phyloP scores from a whole-genome alignment of 2,113 vertebrate species.

The Cyprinodon variegatus region DNA sequence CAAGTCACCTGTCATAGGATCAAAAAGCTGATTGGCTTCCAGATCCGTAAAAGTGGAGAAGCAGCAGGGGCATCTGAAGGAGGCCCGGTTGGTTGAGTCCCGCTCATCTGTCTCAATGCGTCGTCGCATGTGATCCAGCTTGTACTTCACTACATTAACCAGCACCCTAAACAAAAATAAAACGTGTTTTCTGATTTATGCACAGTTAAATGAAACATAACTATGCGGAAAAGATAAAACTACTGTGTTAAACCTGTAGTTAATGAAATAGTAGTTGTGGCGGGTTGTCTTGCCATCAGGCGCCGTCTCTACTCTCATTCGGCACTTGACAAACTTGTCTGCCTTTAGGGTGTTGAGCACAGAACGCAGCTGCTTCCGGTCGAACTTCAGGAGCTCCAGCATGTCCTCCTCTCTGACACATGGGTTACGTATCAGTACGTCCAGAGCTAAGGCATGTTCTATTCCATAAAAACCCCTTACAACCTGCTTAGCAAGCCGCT shows the following conservation, averaged over 20 bases:
- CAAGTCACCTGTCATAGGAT: slow-evolving; percentile 88
- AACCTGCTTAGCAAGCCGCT: slow-evolving; percentile 95
- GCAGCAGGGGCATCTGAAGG: slow-evolving; percentile 94
- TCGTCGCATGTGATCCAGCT: slow-evolving; percentile 98
- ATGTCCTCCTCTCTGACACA: slow-evolving; percentile 99
- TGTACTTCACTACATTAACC: slow-evolving; percentile 98
- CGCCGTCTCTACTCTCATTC: slow-evolving; percentile 96
- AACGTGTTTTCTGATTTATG: neutral
- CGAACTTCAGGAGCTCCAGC: slow-evolving; percentile 97
- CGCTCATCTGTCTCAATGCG: slow-evolving; percentile 97
- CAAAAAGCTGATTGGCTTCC: slow-evolving; percentile 97
- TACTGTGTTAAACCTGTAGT: slow-evolving; percentile 79
- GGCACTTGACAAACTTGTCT: slow-evolving; percentile 98
- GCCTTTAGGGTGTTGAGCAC: slow-evolving; percentile 96
- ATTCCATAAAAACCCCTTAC: slow-evolving; percentile 96
- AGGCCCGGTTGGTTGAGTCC: slow-evolving; percentile 95
- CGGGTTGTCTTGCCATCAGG: slow-evolving; percentile 94
- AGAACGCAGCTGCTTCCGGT: slow-evolving; percentile 94
- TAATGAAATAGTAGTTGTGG: slow-evolving; percentile 99
- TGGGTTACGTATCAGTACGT: slow-evolving; percentile 95
- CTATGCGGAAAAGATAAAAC: neutral
- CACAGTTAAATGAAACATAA: neutral
- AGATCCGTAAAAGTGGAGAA: slow-evolving; percentile 95
- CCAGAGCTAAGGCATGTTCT: slow-evolving; percentile 94
- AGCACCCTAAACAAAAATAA: slow-evolving; percentile 77